A percentile compares a stretch with the other conserved stretches of the same genome.
phyloP scores from a whole-genome alignment of 2,797 vertebrate species.

The Peromyscus attwateri region DNA sequence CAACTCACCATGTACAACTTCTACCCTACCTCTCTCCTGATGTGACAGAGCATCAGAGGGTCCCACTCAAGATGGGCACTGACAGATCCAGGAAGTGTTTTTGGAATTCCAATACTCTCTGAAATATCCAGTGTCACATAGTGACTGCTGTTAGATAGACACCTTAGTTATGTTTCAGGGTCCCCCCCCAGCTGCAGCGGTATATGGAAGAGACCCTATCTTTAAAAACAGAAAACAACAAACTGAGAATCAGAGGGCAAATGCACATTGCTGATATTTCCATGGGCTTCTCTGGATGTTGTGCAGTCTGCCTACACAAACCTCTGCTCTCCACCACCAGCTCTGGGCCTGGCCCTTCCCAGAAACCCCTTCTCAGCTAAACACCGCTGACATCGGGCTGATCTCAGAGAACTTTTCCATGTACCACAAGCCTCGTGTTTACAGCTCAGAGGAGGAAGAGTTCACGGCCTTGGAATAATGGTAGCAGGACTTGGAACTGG shows the following conservation, averaged over 20 bases:
- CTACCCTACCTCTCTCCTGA: neutral
- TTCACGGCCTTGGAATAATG: neutral
- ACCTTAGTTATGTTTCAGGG: neutral
- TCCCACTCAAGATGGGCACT: neutral
- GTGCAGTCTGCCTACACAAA: neutral
- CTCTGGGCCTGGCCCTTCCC: neutral
- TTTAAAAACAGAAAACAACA: neutral
- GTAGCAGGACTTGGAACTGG: neutral
- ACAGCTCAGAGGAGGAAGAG: neutral
- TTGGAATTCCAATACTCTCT: neutral
- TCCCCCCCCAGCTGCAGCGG: neutral
- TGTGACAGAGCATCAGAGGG: neutral
- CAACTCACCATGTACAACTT: neutral
- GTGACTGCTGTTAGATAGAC: neutral
- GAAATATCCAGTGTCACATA: neutral
- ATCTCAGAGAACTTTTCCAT: neutral
- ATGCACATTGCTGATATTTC: neutral
- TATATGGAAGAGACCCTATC: neutral
- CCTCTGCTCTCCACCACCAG: neutral
- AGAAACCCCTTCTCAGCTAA: neutral
- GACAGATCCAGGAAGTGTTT: neutral
- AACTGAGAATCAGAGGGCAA: neutral
- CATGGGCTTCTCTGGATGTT: neutral
- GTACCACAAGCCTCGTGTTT: neutral
- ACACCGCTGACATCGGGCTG: neutral